Evolutionary conservation across 1,140 invertebrate genomes (phyloP), one percentile per base, ranked within the genome.

Genomic region (Phymorhynchus buccinoides): DNA sequence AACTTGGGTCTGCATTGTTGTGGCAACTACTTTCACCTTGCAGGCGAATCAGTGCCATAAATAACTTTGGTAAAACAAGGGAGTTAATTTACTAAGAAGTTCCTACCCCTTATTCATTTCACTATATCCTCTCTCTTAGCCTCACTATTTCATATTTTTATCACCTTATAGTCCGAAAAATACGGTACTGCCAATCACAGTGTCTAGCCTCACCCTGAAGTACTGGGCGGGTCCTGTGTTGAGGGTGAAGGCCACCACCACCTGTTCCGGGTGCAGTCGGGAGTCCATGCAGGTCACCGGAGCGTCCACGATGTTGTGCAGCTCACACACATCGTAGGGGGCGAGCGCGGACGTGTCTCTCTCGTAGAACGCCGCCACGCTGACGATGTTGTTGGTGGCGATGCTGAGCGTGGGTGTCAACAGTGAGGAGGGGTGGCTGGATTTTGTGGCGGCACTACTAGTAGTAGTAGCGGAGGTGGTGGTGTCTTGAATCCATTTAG

Each of bases 231-330:
- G 80, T 32, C 41, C 56, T 32, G 73, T 82, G 48, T 80, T 81
- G 16, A 88, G 22, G 32, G 83, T 86, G 48, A 89, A 84, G 42
- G 87, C 90, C 39, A 90, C 88, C 78, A 88, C 89, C 75, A 90
- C n/a, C 48, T 86, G 78, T 35, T 80, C 79, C 14, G 87, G 86
- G 62, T 87, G 84, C 39, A 77, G 44, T 32, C 87, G 86, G 14
- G 87, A 68, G 82, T 91, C 90, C 14, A 91, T 52, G 77, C 86
- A 87, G 16, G 86, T 87, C 44, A 91, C 84, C 66, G 86, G 82
- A 35, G 86, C 86, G 75, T 88, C 88, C 73, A 88, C 86, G 42
- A 89, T 78, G 81, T 90, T 88, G 84, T 91, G 89, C 6, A 91
- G 83, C 52, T 91, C 89, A 35, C 84, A 85, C 83, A 87, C 39